phyloP scores from a whole-genome alignment of 2,888 invertebrate genomes.

The Toxonevra muliebris region DNA sequence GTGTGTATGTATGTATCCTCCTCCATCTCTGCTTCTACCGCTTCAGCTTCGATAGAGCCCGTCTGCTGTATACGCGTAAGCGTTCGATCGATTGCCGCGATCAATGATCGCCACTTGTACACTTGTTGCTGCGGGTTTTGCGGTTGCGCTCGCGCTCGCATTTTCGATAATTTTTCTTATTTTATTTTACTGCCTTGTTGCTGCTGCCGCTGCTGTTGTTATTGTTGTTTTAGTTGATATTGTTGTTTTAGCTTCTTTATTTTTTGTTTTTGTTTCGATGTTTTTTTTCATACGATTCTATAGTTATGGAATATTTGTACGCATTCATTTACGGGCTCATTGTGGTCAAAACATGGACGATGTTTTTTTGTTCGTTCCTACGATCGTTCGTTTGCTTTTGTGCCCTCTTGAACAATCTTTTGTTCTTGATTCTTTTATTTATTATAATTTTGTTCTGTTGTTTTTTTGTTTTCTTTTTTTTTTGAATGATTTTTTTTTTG shows the following conservation, averaged over 20 bases:
- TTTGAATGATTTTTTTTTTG: slow-evolving; percentile 31
- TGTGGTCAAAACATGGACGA: slow-evolving; percentile 49
- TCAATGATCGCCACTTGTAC: slow-evolving; percentile 63
- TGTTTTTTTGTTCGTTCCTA: slow-evolving; percentile 38
- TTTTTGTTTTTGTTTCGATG: neutral
- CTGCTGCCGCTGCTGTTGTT: slow-evolving; percentile 14
- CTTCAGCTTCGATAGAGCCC: slow-evolving; percentile 25
- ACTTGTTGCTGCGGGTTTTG: slow-evolving; percentile 62
- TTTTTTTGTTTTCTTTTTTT: slow-evolving; percentile 22
- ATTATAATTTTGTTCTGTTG: slow-evolving; percentile 49
- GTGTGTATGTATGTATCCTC: slow-evolving; percentile 2
- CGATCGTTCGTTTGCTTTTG: slow-evolving; percentile 20
- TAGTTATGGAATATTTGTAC: slow-evolving; percentile 30
- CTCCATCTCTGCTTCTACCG: slow-evolving; percentile 36
- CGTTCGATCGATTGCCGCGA: slow-evolving; percentile 56
- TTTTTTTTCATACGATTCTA: neutral
- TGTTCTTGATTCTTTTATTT: slow-evolving; percentile 47
- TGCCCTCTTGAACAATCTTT: slow-evolving; percentile 35
- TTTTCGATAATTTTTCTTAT: slow-evolving; percentile 14
- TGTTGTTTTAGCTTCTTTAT: no score
- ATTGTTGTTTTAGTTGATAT: slow-evolving; percentile 6
- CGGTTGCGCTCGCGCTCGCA: slow-evolving; percentile 39
- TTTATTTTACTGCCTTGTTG: slow-evolving; percentile 3
- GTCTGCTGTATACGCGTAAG: neutral
- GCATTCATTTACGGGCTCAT: slow-evolving; percentile 59